A percentile compares a stretch with the other conserved stretches of the same genome.
Evolutionary conservation across 2,888 invertebrate species (phyloP).

Genomic region (Thera britannica): DNA sequence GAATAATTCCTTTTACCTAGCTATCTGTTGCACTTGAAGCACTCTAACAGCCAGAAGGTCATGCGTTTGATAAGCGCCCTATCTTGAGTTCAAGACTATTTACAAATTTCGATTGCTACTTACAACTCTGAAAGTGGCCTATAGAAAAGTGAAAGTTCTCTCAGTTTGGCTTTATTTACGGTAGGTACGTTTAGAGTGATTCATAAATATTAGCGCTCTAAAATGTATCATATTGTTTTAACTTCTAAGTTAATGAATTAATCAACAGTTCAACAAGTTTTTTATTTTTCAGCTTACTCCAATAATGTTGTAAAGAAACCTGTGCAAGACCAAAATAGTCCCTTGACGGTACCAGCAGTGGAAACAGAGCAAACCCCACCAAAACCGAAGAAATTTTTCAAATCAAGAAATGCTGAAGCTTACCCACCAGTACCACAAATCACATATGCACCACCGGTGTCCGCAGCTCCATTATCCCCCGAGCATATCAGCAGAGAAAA

Average conservation of each 20-base stretch:
- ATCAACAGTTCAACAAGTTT: conserved; percentile 12
- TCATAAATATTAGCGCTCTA: background rate
- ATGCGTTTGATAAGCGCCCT: background rate
- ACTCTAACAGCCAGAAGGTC: conserved; percentile 4
- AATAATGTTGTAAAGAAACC: conserved; percentile 74
- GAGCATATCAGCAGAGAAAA: conserved; percentile 76
- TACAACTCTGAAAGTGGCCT: conserved; percentile 6
- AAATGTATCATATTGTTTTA: background rate
- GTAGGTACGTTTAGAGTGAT: background rate
- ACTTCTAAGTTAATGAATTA: background rate
- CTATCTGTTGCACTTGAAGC: conserved; percentile 4
- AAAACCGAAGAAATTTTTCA: conserved; percentile 96
- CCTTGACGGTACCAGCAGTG: conserved; percentile 81
- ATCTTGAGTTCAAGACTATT: conserved; percentile 11
- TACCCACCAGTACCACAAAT: conserved; percentile 83
- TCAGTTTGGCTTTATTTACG: background rate
- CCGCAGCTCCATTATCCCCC: conserved; percentile 75
- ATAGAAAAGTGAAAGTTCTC: conserved; percentile 31
- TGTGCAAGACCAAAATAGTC: conserved; percentile 82
- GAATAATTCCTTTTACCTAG: conserved; percentile 48
- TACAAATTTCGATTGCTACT: background rate
- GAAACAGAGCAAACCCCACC: conserved; percentile 83
- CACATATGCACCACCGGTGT: conserved; percentile 78
- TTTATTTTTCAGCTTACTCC: conserved; percentile 72
- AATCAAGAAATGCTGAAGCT: conserved; percentile 90